phyloP scores from a whole-genome alignment of 2,888 invertebrate genomes.

The Papilio gigon region DNA sequence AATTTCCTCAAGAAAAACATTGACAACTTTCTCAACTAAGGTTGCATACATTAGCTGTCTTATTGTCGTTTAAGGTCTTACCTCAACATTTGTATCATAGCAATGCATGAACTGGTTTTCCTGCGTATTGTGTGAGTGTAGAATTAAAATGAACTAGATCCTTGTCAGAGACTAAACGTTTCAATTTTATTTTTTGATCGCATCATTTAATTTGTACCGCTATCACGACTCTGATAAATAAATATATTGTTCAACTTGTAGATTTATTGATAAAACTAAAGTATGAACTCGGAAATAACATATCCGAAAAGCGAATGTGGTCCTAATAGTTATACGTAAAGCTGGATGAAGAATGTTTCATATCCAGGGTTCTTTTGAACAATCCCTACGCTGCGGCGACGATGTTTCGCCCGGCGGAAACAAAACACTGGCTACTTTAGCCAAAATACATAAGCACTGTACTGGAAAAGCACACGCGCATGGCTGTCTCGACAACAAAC shows the following conservation, averaged over 20 bases:
- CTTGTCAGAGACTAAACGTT: slow-evolving; percentile 36
- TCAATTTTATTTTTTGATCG: slow-evolving; percentile 14
- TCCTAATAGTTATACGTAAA: slow-evolving; percentile 51
- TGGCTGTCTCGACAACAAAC: slow-evolving; percentile 83
- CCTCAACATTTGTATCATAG: slow-evolving; percentile 13
- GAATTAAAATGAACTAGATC: slow-evolving; percentile 22
- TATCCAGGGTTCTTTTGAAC: slow-evolving; percentile 82
- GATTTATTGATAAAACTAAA: slow-evolving; percentile 59
- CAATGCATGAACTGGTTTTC: slow-evolving; percentile 21
- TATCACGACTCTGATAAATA: slow-evolving; percentile 61
- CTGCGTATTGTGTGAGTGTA: not conserved
- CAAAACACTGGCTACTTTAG: slow-evolving; percentile 78
- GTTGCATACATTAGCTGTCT: slow-evolving; percentile 12
- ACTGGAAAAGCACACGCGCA: slow-evolving; percentile 89
- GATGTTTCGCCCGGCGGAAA: slow-evolving; percentile 75
- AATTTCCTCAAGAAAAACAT: slow-evolving; percentile 13
- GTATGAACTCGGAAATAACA: slow-evolving; percentile 70
- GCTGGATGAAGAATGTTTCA: slow-evolving; percentile 76
- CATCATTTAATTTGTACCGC: slow-evolving; percentile 57
- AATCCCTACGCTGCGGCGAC: slow-evolving; percentile 81
- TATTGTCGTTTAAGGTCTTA: slow-evolving; percentile 20
- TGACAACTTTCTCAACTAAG: slow-evolving; percentile 10
- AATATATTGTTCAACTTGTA: slow-evolving; percentile 66
- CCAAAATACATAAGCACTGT: slow-evolving; percentile 87
- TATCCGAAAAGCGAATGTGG: slow-evolving; percentile 45